Conservation (phyloP, 2,797 vertebrate species). For the Cynopterus sphinx region DNA sequence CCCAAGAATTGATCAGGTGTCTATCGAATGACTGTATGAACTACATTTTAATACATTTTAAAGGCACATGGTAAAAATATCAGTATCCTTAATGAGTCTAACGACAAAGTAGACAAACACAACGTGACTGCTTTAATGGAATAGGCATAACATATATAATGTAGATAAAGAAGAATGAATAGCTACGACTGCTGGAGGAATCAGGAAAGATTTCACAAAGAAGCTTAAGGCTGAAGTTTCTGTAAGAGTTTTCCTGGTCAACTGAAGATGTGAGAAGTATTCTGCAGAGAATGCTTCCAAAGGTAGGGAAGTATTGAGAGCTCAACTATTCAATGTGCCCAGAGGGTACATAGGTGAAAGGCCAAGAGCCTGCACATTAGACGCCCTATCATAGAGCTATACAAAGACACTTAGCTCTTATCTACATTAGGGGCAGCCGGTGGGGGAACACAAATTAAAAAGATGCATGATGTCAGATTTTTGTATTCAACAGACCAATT, state of each 20-base stretch:
- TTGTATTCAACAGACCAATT: not conserved
- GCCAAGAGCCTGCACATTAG: not conserved
- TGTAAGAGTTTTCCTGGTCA: not conserved
- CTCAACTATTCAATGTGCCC: not conserved
- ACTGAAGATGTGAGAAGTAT: not conserved
- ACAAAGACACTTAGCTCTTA: not conserved
- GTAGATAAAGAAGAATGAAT: not conserved
- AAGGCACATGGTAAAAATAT: not conserved
- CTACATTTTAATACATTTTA: not conserved
- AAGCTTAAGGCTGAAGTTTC: not conserved
- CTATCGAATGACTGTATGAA: not conserved
- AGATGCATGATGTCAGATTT: not conserved
- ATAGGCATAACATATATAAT: not conserved
- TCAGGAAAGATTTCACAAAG: not conserved
- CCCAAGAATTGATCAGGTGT: not conserved
- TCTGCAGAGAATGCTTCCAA: not conserved
- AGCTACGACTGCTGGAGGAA: not conserved
- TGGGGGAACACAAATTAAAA: not conserved
- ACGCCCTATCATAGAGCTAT: too few relatives aligned
- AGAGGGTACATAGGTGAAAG: not conserved
- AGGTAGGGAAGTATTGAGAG: not conserved
- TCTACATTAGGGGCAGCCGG: not conserved
- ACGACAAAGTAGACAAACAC: not conserved
- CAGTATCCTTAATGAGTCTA: not conserved
- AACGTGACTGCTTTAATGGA: not conserved